phyloP scores from a whole-genome alignment of 2,888 invertebrate genomes.

The Pterobdella sp. region DNA sequence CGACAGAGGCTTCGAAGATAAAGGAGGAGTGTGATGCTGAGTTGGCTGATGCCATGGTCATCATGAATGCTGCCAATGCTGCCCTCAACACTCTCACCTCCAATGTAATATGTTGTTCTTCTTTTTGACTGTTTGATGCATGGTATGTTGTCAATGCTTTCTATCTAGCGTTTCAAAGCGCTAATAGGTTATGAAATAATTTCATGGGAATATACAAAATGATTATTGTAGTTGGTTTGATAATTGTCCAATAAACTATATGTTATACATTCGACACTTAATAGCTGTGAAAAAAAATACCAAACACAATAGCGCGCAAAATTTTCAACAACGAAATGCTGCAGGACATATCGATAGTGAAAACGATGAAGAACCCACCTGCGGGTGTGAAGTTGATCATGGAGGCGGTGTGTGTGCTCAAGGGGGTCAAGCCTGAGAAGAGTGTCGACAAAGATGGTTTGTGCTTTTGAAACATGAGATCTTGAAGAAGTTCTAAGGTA shows the following conservation, averaged over 20 bases:
- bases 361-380: conserved; percentile 52
- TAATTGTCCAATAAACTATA: background rate
- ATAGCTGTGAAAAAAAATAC: background rate
- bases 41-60: conserved; percentile 51
- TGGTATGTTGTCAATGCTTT: background rate
- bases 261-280: background rate
- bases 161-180: background rate
- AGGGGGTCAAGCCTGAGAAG: conserved; percentile 50
- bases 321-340: background rate
- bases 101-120: conserved; percentile 39
- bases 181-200: background rate
- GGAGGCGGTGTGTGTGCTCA: conserved; percentile 52
- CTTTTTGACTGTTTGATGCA: no score
- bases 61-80: conserved; percentile 50
- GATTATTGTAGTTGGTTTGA: background rate
- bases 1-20: conserved; percentile 50
- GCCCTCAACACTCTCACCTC: conserved; percentile 52
- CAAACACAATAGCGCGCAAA: background rate
- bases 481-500: no score
- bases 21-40: conserved; percentile 53
- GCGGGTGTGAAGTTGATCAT: conserved; percentile 49
- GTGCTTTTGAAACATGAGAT: background rate
- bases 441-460: conserved; percentile 20
- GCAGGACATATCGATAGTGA: conserved; percentile 51
- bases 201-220: background rate